Percentiles rank a stretch among this genome's conserved stretches.
Evolutionary conservation across 1,140 invertebrate genomes (phyloP).

Genomic region (Mizuhopecten yessoensis): DNA sequence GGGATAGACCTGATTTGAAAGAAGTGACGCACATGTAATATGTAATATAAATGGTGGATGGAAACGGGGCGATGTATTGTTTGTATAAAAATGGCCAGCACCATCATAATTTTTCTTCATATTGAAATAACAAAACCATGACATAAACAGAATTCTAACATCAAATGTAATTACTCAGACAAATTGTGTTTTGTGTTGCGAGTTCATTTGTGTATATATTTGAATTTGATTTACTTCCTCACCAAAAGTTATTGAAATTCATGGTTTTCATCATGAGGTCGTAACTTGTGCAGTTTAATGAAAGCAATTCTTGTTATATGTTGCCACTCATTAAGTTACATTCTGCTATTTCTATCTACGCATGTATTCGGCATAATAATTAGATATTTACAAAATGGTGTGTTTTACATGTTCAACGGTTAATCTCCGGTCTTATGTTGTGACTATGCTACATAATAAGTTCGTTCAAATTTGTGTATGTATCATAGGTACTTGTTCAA

Average conservation of each 20-base stretch:
- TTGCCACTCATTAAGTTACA: not conserved
- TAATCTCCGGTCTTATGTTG: too few relatives aligned
- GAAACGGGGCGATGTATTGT: not conserved
- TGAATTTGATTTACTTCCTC: slow-evolving; percentile 9
- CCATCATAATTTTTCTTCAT: slow-evolving; percentile 19
- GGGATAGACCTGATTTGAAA: slow-evolving; percentile 34
- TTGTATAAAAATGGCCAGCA: not conserved
- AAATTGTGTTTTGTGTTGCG: not conserved
- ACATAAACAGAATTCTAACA: slow-evolving; percentile 29
- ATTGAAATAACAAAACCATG: slow-evolving; percentile 16
- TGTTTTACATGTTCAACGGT: not conserved
- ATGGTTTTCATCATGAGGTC: not conserved
- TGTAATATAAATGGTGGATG: not conserved
- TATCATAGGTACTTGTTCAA: too few relatives aligned
- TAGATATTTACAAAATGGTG: not conserved
- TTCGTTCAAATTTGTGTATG: too few relatives aligned
- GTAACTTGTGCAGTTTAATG: not conserved
- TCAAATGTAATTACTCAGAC: slow-evolving; percentile 5
- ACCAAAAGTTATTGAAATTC: not conserved
- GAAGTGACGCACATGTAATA: slow-evolving; percentile 33
- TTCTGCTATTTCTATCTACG: not conserved
- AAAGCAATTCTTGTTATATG: not conserved
- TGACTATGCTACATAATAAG: too few relatives aligned
- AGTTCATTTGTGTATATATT: slow-evolving; percentile 40
- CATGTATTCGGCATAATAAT: not conserved